Evolutionary conservation across 2,797 vertebrate species (phyloP).

Genomic region (Percopsis omiscomaycus): DNA sequence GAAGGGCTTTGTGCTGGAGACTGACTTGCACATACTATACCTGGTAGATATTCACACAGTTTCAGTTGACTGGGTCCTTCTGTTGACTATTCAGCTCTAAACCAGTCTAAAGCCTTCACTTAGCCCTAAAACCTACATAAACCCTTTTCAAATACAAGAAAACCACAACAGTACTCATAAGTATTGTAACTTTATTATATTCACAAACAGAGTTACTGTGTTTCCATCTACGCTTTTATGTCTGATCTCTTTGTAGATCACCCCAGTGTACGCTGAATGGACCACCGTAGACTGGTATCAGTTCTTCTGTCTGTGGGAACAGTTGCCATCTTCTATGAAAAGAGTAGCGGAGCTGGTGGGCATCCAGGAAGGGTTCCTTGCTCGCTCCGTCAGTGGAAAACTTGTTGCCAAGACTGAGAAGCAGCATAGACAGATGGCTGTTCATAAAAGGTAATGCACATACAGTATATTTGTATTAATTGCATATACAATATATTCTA

Average conservation of each 20-base stretch:
- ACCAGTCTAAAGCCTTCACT: constrained; percentile 1
- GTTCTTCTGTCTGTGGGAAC: constrained; percentile 96
- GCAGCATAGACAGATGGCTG: constrained; percentile 91
- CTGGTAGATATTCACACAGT: constrained; percentile 71
- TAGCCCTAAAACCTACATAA: neutral
- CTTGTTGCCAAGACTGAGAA: constrained; percentile 89
- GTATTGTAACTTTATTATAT: neutral
- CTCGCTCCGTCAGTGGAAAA: constrained; percentile 90
- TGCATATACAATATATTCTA: too few relatives aligned
- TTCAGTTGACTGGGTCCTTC: neutral
- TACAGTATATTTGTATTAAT: too few relatives aligned
- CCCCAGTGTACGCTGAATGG: constrained; percentile 94
- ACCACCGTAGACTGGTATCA: constrained; percentile 95
- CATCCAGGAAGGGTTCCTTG: constrained; percentile 92
- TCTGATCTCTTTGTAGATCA: constrained; percentile 79
- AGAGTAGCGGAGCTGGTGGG: constrained; percentile 95
- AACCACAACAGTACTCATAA: neutral
- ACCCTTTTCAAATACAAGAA: neutral
- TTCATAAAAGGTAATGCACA: constrained; percentile 88
- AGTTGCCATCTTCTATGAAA: constrained; percentile 91
- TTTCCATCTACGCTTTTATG: neutral
- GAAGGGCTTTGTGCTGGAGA: constrained; percentile 98
- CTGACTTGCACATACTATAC: constrained; percentile 95
- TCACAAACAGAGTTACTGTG: neutral
- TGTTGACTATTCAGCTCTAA: neutral